Base-by-base conservation (phyloP, 2,888 invertebrate genomes). In the Yponomeuta cagnagella region DNA sequence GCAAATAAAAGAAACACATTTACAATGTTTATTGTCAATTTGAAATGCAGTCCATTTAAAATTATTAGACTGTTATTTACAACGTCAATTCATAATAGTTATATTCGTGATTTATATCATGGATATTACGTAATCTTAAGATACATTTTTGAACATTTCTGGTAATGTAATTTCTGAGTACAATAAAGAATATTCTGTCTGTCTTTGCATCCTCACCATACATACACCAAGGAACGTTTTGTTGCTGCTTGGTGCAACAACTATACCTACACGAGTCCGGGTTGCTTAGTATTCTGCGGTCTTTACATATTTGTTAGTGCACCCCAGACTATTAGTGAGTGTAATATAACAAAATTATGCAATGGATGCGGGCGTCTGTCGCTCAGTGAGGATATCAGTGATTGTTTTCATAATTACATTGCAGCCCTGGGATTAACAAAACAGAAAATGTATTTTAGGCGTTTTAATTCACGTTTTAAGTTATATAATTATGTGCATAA, bases 1-100 rank as follows among this genome's bases (percentile, higher is more conserved):
- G 31, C 70, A 65, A 70, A 70, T 64, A 12, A 48, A 70, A 70
- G 70, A 70, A 48, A 48, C 65, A 65, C 65, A 48, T 43, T 65
- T 48, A 77, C 75, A 73, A 15, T 75, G 73, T 77, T 76, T 77
- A 73, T 73, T 74, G 77, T 79, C 77, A 77, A 75, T 80, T 78
- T 76, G 76, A 81, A 82, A 80, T 76, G 76, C 78, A 84, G 12
- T 83, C 37, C 12, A 12, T 10, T 1, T 66, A 5, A 64, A 37
- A 37, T 5, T 37, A 12, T 52, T 52, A 52, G 6, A 52, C 9
- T 1, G 10, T 30, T 66, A 63, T 8, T 30, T 30, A n/a, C 63
- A 30, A 63, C 52, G 10, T 52, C 52, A 9, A 52, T 12, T 12
- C 52, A 52, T 2, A 52, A 6, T 3, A 12, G 2, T 52, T 1